Base-by-base conservation (phyloP, 2,797 vertebrate genomes). In the Acanthornis magna region DNA sequence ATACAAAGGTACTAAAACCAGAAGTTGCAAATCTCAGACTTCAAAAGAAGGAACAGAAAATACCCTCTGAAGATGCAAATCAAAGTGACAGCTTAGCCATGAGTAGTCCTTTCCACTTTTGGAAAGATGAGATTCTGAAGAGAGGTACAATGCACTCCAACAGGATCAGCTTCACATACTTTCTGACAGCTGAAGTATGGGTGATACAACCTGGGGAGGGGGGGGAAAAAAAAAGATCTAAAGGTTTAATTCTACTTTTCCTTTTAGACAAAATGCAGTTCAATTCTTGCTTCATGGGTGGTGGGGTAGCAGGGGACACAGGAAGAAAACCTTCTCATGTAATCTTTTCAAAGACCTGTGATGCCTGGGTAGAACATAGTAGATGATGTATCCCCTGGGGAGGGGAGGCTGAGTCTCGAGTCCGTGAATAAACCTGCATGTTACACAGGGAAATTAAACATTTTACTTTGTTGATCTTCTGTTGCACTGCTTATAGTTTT, bases 31-130 rank as follows among this genome's bases (percentile, higher is more conserved):
- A 77, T 74, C 77, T 73, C 55, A 61, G 9, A 71, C 66, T 91
- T 95, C n/a, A 73, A 87, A 93, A 81, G 83, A 88, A 89, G 26
- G 25, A 92, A 58, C 20, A 45, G 43, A 85, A 92, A 83, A 45
- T 48, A 27, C 16, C 43, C 42, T 84, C 42, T 70, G 54, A 95
- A 95, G 32, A 10, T 85, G 72, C 93, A 77, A 79, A 77, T 78
- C 38, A 71, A 92, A 62, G 43, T 77, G 61, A 70, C 17, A 91
- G 34, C 30, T 70, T 23, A 91, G 40, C 32, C 7, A 0, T 55
- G 32, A 88, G 19, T 74, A 58, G 54, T 57, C 50, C 58, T 78
- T 93, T 66, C 54, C 47, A 12, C 29, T 81, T 86, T 20, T 36
- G 25, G 40, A 86, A 68, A 80, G 9, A 36, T 71, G 53, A 60